Evolutionary conservation across 2,797 vertebrate genomes (phyloP).

Genomic region (Selene dorsalis): DNA sequence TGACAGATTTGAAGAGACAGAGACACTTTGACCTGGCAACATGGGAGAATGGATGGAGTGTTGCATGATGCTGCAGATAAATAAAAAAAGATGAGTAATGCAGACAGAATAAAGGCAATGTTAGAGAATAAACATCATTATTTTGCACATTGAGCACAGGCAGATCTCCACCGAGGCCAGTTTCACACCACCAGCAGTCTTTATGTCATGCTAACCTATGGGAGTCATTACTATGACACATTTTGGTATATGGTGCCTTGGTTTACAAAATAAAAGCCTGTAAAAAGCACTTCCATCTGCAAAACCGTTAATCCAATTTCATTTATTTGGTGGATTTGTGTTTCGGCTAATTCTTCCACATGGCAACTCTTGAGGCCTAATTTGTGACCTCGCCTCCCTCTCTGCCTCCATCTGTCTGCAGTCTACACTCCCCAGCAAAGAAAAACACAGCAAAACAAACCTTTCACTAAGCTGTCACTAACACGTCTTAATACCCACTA

Average conservation of each 20-base stretch:
- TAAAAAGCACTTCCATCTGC: too few relatives aligned
- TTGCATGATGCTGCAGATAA: background rate
- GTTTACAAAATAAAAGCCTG: too few relatives aligned
- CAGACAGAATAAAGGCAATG: background rate
- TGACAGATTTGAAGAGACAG: constrained; percentile 13
- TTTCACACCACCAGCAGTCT: too few relatives aligned
- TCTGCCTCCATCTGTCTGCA: background rate
- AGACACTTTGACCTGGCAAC: background rate
- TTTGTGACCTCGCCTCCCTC: background rate
- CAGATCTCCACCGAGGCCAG: too few relatives aligned
- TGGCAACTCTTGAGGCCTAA: background rate
- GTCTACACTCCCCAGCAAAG: constrained; percentile 33
- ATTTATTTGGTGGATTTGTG: background rate
- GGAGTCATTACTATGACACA: too few relatives aligned
- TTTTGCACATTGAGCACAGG: too few relatives aligned
- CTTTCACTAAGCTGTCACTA: constrained; percentile 74
- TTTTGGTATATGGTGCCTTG: too few relatives aligned
- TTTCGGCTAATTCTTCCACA: background rate
- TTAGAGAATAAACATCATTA: background rate
- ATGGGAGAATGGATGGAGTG: background rate
- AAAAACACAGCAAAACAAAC: constrained; percentile 69
- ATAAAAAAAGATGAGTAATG: constrained; percentile 3
- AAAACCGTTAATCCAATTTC: too few relatives aligned
- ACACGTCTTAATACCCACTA: constrained; percentile 73
- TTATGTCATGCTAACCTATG: too few relatives aligned